phyloP scores from a whole-genome alignment of 2,888 invertebrate genomes.

The Tetanocera ferruginea region DNA sequence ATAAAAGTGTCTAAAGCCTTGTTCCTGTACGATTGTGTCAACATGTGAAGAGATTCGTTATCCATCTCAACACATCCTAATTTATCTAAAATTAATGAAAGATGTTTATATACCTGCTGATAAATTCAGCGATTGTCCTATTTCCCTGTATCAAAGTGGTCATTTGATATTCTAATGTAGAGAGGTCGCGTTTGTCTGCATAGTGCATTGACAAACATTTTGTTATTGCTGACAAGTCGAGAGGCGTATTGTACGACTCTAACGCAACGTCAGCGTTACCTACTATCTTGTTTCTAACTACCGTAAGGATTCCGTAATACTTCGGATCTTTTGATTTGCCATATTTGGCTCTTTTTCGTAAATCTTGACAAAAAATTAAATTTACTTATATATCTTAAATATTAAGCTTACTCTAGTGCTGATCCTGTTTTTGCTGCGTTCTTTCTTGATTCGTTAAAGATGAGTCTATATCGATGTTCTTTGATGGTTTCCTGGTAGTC shows the following conservation, averaged over 20 bases:
- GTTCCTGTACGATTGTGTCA: not conserved
- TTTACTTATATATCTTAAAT: no score
- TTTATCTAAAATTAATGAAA: slow-evolving; percentile 38
- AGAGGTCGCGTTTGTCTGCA: slow-evolving; percentile 45
- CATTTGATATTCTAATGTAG: slow-evolving; percentile 45
- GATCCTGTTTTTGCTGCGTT: no score
- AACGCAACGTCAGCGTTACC: slow-evolving; percentile 25
- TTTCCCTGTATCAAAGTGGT: slow-evolving; percentile 32
- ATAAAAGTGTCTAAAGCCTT: slow-evolving; percentile 22
- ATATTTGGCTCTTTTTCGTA: slow-evolving; percentile 30
- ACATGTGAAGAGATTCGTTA: not conserved
- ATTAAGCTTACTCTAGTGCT: no score
- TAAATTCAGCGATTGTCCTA: slow-evolving; percentile 23
- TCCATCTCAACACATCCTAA: not conserved
- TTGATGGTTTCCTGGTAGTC: no score
- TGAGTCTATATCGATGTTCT: no score
- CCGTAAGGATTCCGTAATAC: slow-evolving; percentile 38
- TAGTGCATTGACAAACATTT: slow-evolving; percentile 41
- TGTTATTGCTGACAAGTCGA: slow-evolving; percentile 41
- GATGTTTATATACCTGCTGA: slow-evolving; percentile 26
- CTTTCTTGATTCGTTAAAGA: no score
- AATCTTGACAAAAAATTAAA: no score
- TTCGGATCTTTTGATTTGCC: slow-evolving; percentile 18
- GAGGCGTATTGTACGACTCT: slow-evolving; percentile 37
- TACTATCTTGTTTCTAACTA: slow-evolving; percentile 36